Base-by-base conservation (phyloP, 2,797 vertebrate genomes). In the Pipistrellus pygmaeus region DNA sequence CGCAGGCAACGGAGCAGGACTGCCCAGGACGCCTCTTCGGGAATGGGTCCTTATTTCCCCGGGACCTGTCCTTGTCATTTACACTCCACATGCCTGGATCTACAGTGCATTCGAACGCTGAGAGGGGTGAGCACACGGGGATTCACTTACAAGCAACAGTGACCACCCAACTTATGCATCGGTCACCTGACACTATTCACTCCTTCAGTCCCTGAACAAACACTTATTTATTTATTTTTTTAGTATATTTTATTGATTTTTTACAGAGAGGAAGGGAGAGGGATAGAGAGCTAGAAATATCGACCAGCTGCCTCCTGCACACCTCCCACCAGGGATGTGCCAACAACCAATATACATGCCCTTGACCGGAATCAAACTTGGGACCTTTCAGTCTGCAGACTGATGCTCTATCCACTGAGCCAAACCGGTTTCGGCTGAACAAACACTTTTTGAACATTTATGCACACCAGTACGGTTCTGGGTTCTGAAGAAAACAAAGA, bases 401-500 rank as follows among this genome's bases (percentile, higher is more conserved):
- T 35, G 35, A 35, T 35, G 35, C n/a, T n/a, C n/a, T n/a, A n/a
- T 35, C 35, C 35, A 35, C 35, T 35, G 35, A 35, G 35, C 35
- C 35, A 35, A 35, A 35, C 35, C 35, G 35, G 35, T 35, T 35
- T 35, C 4, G 35, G 35, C 48, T 44, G 55, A 41, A 68, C 44
- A 48, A 48, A 48, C 12, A 48, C 1, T 53, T 71, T 48, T 87
- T 64, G 64, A 73, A 48, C 51, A 10, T 11, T 69, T 5, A 9
- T 30, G 46, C 51, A 23, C 15, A 64, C 44, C 15, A 53, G 57
- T 83, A 48, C 60, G 8, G 12, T 69, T 85, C 62, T 32, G 69
- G 62, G 48, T 78, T 93, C 64, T 88, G 71, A 96, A 88, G 64
- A 20, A 91, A 88, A 91, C 38, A 55, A 78, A 88, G 57, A 75